Evolutionary conservation across 2,113 vertebrate genomes (phyloP).

Genomic region (Mus spicilegus): DNA sequence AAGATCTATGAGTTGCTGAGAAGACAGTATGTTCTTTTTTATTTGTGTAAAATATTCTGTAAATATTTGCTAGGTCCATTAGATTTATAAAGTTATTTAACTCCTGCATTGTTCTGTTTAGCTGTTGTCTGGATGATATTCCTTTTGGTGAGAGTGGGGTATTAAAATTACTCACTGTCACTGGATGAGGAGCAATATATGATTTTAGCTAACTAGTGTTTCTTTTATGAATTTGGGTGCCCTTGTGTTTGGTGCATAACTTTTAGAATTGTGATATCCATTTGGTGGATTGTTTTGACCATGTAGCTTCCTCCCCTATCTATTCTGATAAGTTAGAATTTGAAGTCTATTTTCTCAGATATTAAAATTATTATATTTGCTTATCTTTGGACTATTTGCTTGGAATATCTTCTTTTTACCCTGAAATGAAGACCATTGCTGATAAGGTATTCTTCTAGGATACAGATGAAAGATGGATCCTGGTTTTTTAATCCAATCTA

Average conservation of each 20-base stretch:
- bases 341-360: background rate
- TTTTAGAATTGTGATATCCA: background rate
- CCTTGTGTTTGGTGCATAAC: background rate
- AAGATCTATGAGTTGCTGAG: background rate
- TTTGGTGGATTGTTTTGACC: background rate
- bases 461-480: background rate
- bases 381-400: background rate
- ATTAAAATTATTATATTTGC: background rate
- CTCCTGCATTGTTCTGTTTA: background rate
- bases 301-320: background rate
- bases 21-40: background rate
- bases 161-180: background rate
- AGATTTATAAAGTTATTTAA: background rate
- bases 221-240: background rate
- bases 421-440: background rate
- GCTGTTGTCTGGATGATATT: background rate
- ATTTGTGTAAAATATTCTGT: background rate
- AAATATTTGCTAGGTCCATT: background rate
- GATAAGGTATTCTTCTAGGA: background rate
- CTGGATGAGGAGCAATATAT: background rate
- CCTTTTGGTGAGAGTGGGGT: background rate
- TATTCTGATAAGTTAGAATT: background rate
- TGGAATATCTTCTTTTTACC: background rate
- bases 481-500: background rate
- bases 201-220: background rate